A percentile compares a stretch with the other conserved stretches of the same genome.
Conservation (phyloP, 2,797 vertebrate genomes). For the Microctenopoma steveboyesi region DNA sequence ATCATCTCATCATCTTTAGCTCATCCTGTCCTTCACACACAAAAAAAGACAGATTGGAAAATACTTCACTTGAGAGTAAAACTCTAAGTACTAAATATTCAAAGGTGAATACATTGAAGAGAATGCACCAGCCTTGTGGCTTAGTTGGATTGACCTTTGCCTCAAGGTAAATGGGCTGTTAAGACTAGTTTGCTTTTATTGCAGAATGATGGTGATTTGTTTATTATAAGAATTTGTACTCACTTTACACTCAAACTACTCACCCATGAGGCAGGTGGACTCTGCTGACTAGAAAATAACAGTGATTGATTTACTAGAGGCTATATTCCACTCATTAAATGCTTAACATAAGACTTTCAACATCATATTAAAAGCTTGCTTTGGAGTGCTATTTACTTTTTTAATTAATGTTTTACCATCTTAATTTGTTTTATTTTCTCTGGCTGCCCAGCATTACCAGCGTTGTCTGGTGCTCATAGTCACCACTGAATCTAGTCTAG, state of each 20-base stretch:
- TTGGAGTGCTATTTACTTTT: too few species aligned
- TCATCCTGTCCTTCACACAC: conserved; percentile 8
- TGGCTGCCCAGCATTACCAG: too few species aligned
- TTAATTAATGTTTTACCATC: too few species aligned
- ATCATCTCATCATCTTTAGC: too few species aligned
- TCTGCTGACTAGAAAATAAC: background rate
- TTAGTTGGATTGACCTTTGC: background rate
- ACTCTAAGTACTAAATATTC: background rate
- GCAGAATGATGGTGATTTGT: background rate
- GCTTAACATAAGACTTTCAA: too few species aligned
- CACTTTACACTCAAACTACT: background rate
- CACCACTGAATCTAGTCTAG: too few species aligned
- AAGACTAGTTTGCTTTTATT: background rate
- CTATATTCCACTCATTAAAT: background rate
- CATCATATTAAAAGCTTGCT: too few species aligned
- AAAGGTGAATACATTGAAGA: background rate
- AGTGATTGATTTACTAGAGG: background rate
- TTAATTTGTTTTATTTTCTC: too few species aligned
- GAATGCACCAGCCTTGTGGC: background rate
- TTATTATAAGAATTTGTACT: background rate
- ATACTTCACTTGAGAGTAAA: conserved; percentile 4
- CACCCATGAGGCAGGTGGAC: background rate
- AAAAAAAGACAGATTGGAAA: conserved; percentile 1
- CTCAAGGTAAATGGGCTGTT: background rate
- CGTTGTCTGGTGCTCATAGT: too few species aligned